Conservation (phyloP, 2,797 vertebrate genomes). For the Mastacembelus armatus region DNA sequence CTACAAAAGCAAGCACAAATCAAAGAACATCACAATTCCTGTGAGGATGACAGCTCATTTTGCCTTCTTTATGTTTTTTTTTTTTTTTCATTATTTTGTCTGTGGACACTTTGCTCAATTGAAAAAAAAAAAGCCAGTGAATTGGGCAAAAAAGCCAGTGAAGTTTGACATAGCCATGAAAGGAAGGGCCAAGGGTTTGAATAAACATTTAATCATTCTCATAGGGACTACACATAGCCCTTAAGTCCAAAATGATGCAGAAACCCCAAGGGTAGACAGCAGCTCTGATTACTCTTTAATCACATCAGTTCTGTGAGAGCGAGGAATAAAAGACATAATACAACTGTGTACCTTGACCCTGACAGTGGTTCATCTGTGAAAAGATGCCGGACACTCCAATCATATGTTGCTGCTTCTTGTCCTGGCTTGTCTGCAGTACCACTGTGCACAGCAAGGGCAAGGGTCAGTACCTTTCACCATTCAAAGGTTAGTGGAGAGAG, state of each 20-base stretch:
- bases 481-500: slow-evolving; percentile 48
- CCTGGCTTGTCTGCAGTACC: slow-evolving; percentile 20
- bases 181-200: slow-evolving; percentile 22
- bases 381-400: slow-evolving; percentile 39
- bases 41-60: slow-evolving; percentile 65
- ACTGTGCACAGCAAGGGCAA: slow-evolving; percentile 59
- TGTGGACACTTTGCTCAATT: slow-evolving; percentile 51
- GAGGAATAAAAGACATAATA: slow-evolving; percentile 29
- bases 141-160: slow-evolving; percentile 28
- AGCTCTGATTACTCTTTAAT: slow-evolving; percentile 20
- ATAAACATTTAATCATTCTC: slow-evolving; percentile 41
- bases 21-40: slow-evolving; percentile 72
- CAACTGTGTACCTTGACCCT: slow-evolving; percentile 34
- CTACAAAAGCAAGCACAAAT: slow-evolving; percentile 68
- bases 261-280: slow-evolving; percentile 3
- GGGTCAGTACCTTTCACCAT: slow-evolving; percentile 55
- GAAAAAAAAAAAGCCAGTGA: no score
- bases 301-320: slow-evolving; percentile 2
- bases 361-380: slow-evolving; percentile 29
- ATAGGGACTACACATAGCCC: no score
- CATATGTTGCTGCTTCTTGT: slow-evolving; percentile 34
- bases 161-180: slow-evolving; percentile 10
- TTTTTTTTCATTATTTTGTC: slow-evolving; percentile 43
- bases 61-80: slow-evolving; percentile 43
- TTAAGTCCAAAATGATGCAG: slow-evolving; percentile 1